Evolutionary conservation across 2,113 vertebrate species (phyloP).

Genomic region (Chaetodon auriga): DNA sequence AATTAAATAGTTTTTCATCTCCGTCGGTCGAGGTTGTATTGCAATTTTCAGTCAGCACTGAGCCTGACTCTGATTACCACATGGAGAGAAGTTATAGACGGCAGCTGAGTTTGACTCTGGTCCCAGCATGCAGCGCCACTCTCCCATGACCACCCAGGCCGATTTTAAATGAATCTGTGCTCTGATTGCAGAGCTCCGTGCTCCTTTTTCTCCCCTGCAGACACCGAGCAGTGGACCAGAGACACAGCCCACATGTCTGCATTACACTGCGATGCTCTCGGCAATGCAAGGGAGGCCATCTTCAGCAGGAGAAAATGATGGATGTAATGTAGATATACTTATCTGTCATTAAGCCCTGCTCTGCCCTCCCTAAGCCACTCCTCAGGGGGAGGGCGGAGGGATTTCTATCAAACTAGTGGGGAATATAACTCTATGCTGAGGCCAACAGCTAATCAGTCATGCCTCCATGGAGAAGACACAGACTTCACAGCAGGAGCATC

Average conservation of each 20-base stretch:
- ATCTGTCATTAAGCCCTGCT: conserved; percentile 68
- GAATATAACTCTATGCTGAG: conserved; percentile 50
- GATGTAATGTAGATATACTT: conserved; percentile 69
- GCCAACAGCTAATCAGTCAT: conserved; percentile 66
- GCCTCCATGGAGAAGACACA: conserved; percentile 53
- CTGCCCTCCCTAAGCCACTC: conserved; percentile 56
- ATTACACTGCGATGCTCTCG: conserved; percentile 40
- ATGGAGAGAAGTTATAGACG: background rate
- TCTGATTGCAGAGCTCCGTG: conserved; percentile 48
- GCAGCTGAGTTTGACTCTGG: background rate
- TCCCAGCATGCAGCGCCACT: conserved; percentile 11
- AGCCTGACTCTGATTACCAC: background rate
- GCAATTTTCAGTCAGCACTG: background rate
- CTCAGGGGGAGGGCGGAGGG: conserved; percentile 33
- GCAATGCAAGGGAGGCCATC: conserved; percentile 56
- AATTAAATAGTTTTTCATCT: background rate
- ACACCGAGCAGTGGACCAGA: conserved; percentile 43
- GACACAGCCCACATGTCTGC: conserved; percentile 48
- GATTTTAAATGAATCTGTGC: conserved; percentile 67
- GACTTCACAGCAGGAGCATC: conserved; percentile 54
- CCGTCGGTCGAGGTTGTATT: background rate
- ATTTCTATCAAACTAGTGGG: conserved; percentile 62
- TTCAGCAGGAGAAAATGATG: conserved; percentile 56
- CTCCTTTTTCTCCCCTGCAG: conserved; percentile 36
- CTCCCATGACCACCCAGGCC: conserved; percentile 57